Base-by-base conservation (phyloP, 2,113 vertebrate species). In the Natator depressus region DNA sequence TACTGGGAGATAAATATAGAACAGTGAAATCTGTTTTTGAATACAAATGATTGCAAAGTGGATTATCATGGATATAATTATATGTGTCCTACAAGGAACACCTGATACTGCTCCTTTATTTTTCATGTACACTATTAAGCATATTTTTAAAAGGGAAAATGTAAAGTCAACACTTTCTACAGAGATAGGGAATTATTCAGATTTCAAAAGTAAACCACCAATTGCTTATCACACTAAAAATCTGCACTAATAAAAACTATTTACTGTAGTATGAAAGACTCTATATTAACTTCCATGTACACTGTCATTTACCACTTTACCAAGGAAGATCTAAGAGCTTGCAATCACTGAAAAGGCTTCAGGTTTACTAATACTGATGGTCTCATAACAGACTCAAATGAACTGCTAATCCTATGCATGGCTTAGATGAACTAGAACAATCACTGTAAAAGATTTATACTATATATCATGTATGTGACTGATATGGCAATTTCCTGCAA, bases 31-130 rank as follows among this genome's bases (percentile, higher is more conserved):
- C 91, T 62, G 55, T 82, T 51, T 93, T 96, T 76, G 54, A 42
- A 91, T 87, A 89, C 20, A 87, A 85, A 82, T 82, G 81, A 81
- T 87, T 82, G 85, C 89, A 86, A 94, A 93, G 53, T 24, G 8
- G 14, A 92, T 85, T 86, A 85, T 42, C 80, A 11, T 8, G 88
- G 49, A 35, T 29, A 17, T 27, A 88, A 72, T 79, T n/a, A 76
- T 38, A n/a, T 9, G 80, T 88, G 88, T 80, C n/a, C 79, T 12
- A 6, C 65, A 84, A 17, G 80, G 92, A 93, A 89, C 10, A 75
- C 90, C 31, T 59, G 84, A 42, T 31, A n/a, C 22, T 9, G 24
- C 31, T 90, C 53, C 89, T 91, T 62, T 7, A 5, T 6, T 14
- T 62, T 85, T 65, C 49, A 62, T 53, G 19, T 87, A 79, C 35